Evolutionary conservation across 35 echinoderm and acorn worm species (phyloP).

Genomic region (Holothuria glaberrima): DNA sequence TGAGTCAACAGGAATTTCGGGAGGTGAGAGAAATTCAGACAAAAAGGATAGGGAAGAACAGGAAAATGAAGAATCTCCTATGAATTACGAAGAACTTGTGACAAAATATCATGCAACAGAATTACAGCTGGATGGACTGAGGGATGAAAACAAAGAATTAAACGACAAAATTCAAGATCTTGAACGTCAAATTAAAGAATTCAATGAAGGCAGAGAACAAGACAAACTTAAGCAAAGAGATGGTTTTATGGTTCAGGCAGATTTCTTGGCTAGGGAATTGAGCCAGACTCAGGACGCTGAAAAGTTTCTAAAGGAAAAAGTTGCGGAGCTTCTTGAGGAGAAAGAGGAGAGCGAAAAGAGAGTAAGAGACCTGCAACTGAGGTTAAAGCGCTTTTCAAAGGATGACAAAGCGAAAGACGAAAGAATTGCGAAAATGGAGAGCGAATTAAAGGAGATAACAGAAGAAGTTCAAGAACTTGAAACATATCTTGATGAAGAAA

Average conservation of each 20-base stretch:
- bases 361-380: conserved; percentile 88
- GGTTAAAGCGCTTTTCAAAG: conserved; percentile 92
- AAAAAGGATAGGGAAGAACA: conserved; percentile 15
- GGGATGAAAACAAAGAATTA: conserved; percentile 69
- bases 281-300: conserved; percentile 85
- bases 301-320: conserved; percentile 88
- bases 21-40: background rate
- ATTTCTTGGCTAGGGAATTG: conserved; percentile 86
- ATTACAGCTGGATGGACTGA: conserved; percentile 56
- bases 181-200: conserved; percentile 61
- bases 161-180: conserved; percentile 58
- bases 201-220: conserved; percentile 27
- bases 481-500: conserved; percentile 77
- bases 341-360: conserved; percentile 89
- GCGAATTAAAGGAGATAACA: conserved; percentile 86
- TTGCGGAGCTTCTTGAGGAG: conserved; percentile 84
- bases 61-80: background rate
- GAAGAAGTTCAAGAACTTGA: conserved; percentile 81
- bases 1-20: background rate
- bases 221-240: conserved; percentile 71
- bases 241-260: conserved; percentile 78
- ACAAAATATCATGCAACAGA: conserved; percentile 59
- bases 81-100: conserved; percentile 38
- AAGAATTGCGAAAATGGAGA: conserved; percentile 78
- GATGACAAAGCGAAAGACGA: conserved; percentile 97